Percentiles rank a stretch among this genome's conserved stretches.
Evolutionary conservation across 2,797 vertebrate species (phyloP).

Genomic region (Chloroceryle amazona): DNA sequence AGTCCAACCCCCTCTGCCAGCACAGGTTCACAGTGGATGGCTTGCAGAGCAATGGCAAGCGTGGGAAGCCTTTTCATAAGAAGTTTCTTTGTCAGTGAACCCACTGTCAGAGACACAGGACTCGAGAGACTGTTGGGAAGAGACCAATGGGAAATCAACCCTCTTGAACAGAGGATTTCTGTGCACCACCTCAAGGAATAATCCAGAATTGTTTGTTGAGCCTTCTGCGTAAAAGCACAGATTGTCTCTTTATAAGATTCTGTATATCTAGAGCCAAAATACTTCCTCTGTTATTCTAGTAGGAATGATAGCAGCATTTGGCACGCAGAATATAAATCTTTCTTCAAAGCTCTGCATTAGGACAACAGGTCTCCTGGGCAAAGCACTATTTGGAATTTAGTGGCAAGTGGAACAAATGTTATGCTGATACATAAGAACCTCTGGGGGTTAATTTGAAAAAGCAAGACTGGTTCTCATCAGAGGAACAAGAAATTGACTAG

Average conservation of each 20-base stretch:
- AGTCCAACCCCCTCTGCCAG: too few relatives aligned
- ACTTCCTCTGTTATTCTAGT: neutral
- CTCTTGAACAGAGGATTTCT: neutral
- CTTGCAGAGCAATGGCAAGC: neutral
- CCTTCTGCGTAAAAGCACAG: neutral
- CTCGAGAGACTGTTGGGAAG: neutral
- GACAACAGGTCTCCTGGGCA: neutral
- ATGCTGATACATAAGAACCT: neutral
- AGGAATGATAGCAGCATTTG: neutral
- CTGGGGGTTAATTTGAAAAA: neutral
- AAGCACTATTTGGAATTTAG: neutral
- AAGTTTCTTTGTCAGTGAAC: neutral
- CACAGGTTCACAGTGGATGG: neutral
- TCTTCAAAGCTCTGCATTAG: neutral
- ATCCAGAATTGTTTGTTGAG: neutral
- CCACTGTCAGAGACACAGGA: fast-evolving
- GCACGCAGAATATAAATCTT: neutral
- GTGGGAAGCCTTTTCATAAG: neutral
- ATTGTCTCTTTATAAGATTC: neutral
- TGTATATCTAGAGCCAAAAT: neutral
- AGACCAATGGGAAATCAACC: neutral
- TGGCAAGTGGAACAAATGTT: neutral
- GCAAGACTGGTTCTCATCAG: neutral
- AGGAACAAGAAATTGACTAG: neutral
- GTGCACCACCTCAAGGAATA: neutral